Conservation (phyloP, 2,113 vertebrate species). For the Colaptes auratus region DNA sequence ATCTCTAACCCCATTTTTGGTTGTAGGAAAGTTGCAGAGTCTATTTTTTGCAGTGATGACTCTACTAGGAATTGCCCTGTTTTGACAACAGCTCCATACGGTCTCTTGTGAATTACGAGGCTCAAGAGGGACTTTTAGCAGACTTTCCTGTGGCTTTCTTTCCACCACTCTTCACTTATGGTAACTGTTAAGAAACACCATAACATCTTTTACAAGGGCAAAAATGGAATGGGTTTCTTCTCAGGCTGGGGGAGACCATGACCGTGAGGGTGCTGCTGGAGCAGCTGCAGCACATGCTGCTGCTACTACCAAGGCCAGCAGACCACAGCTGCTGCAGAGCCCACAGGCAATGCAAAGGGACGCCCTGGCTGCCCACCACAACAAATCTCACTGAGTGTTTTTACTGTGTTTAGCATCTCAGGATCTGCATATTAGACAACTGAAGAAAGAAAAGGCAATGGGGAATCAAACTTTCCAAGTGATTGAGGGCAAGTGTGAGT, state of each 20-base stretch:
- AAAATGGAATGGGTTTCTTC: not conserved
- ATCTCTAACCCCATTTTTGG: not conserved
- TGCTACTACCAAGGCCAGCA: accelerated
- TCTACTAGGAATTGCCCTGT: not conserved
- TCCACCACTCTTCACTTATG: not conserved
- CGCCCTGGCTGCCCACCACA: not conserved
- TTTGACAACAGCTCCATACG: not conserved
- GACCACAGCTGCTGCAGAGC: not conserved
- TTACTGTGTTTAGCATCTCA: not conserved
- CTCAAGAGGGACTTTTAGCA: not conserved
- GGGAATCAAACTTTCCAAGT: not conserved
- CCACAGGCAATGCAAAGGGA: not conserved
- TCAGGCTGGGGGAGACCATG: not conserved
- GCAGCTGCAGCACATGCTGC: not conserved
- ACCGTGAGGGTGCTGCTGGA: not conserved
- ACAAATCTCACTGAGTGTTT: not conserved
- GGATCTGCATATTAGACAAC: accelerated
- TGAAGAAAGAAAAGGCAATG: not conserved
- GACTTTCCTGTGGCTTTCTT: not conserved
- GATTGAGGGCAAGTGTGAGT: not conserved
- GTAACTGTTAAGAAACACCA: not conserved
- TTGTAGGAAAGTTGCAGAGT: not conserved
- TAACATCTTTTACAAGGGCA: not conserved
- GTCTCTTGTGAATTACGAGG: not conserved
- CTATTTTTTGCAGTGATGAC: not conserved